A percentile compares a stretch with the other conserved stretches of the same genome.
These are phyloP conservation scores for Pipistrellus nathusii DNA, from an alignment of 2,797 vertebrate genomes.

Conservation along the genomic window DNA sequence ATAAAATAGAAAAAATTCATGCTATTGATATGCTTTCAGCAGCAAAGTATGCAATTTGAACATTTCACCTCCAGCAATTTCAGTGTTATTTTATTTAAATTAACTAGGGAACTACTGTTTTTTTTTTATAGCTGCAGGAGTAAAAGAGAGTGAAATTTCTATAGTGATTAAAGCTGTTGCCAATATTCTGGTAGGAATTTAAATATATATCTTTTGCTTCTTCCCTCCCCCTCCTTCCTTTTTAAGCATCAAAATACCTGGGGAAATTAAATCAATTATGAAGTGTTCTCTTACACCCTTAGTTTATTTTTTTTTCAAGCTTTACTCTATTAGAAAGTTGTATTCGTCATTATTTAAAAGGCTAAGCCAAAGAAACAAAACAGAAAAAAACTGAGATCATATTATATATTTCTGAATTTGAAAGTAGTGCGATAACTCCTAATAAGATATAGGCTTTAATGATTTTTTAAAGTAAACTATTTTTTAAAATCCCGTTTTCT, in stretches of 20 bases:
- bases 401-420: not conserved
- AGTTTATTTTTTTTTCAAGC: not conserved
- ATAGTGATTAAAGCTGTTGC: slow-evolving; percentile 36
- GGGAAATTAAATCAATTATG: slow-evolving; percentile 52
- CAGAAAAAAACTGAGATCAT: not conserved
- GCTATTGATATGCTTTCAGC: slow-evolving; percentile 46
- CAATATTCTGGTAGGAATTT: slow-evolving; percentile 47
- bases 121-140: slow-evolving; percentile 31
- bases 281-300: not conserved
- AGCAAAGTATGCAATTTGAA: slow-evolving; percentile 50
- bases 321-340: not conserved
- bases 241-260: slow-evolving; percentile 52
- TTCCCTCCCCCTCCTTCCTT: not conserved
- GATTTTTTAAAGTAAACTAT: slow-evolving; percentile 24
- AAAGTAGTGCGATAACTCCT: not conserved
- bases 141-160: slow-evolving; percentile 30
- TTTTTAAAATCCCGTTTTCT: slow-evolving; percentile 2
- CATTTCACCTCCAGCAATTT: slow-evolving; percentile 61
- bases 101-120: slow-evolving; percentile 34
- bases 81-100: slow-evolving; percentile 63
- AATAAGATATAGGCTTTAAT: not conserved
- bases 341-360: not conserved
- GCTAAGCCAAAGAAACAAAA: slow-evolving; percentile 14
- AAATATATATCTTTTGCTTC: not conserved
- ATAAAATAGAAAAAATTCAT: slow-evolving; percentile 24